phyloP scores from a whole-genome alignment of 1,140 invertebrate species.

The Rhynchophorus ferrugineus region DNA sequence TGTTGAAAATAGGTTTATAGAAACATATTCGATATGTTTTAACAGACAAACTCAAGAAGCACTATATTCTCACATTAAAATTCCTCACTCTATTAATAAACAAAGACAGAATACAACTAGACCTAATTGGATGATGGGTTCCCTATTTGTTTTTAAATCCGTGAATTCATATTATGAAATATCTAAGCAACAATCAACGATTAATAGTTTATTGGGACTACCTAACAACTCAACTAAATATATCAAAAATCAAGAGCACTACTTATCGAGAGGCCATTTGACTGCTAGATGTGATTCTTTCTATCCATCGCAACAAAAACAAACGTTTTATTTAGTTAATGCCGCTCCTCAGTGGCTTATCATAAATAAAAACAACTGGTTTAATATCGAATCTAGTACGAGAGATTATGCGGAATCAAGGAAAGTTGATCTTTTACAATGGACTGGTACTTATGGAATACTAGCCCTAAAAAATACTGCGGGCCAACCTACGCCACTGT shows the following conservation, averaged over 20 bases:
- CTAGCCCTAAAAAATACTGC: slow-evolving; percentile 44
- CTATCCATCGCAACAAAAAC: slow-evolving; percentile 51
- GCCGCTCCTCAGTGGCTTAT: slow-evolving; percentile 50
- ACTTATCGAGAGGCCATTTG: slow-evolving; percentile 55
- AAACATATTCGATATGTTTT: slow-evolving; percentile 24
- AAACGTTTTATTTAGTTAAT: slow-evolving; percentile 46
- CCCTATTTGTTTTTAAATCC: slow-evolving; percentile 29
- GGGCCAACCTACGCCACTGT: slow-evolving; percentile 33
- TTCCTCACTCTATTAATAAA: slow-evolving; percentile 29
- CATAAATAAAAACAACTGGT: slow-evolving; percentile 52
- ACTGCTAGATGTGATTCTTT: slow-evolving; percentile 58
- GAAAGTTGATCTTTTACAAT: slow-evolving; percentile 41
- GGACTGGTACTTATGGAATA: slow-evolving; percentile 50
- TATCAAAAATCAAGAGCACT: slow-evolving; percentile 49
- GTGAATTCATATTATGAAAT: slow-evolving; percentile 30
- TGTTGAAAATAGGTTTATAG: slow-evolving; percentile 33
- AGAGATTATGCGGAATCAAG: slow-evolving; percentile 36
- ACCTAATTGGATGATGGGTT: slow-evolving; percentile 27
- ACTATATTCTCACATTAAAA: slow-evolving; percentile 25
- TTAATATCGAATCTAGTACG: slow-evolving; percentile 40
- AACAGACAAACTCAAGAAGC: slow-evolving; percentile 21
- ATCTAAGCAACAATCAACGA: slow-evolving; percentile 27
- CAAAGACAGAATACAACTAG: slow-evolving; percentile 33
- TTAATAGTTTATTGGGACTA: slow-evolving; percentile 35
- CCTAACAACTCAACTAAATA: slow-evolving; percentile 27